A percentile compares a stretch with the other conserved stretches of the same genome.
Conservation (phyloP, 2,113 vertebrate species). For the Sialia sialis region DNA sequence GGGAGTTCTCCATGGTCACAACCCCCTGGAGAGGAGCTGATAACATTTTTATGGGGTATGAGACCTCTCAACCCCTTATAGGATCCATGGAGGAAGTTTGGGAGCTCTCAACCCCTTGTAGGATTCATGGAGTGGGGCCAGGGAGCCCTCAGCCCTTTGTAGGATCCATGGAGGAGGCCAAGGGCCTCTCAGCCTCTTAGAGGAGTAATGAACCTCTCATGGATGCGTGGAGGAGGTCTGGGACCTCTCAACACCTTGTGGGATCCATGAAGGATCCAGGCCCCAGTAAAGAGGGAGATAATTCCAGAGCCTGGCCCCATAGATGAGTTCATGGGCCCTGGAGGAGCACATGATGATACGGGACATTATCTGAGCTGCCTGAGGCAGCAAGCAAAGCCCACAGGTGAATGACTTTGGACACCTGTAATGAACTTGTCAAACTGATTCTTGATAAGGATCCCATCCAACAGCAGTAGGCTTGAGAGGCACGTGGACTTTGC, state of each 20-base stretch:
- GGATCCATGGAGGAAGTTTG: not conserved
- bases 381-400: not conserved
- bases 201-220: no score
- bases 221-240: no score
- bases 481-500: accelerated
- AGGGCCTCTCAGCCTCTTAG: not conserved
- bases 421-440: not conserved
- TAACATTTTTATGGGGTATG: not conserved
- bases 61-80: not conserved
- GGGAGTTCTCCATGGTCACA: not conserved
- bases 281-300: not conserved
- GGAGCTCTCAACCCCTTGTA: not conserved
- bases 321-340: accelerated
- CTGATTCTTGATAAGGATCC: not conserved
- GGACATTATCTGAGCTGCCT: not conserved
- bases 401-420: not conserved
- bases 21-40: not conserved
- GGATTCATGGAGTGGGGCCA: not conserved
- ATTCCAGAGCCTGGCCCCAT: not conserved
- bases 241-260: not conserved
- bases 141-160: not conserved
- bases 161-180: not conserved
- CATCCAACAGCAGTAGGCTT: accelerated
- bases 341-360: accelerated
- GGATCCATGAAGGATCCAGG: not conserved